Percentiles rank a stretch among this genome's conserved stretches.
phyloP scores from a whole-genome alignment of 2,113 vertebrate species.

The Noturus placidus region DNA sequence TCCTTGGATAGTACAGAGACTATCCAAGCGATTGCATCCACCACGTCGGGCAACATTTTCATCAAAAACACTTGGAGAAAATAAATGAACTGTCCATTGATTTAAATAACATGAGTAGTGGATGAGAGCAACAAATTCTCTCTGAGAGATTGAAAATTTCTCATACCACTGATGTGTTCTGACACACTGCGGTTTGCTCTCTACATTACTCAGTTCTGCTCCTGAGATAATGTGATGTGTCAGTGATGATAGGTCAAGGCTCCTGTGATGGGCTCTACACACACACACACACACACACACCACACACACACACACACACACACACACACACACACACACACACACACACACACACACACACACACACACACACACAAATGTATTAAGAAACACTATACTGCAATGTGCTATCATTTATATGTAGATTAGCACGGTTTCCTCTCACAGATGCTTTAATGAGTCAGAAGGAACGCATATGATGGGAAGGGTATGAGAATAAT shows the following conservation, averaged over 20 bases:
- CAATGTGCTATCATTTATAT: slow-evolving; percentile 34
- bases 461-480: slow-evolving; percentile 40
- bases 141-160: not conserved
- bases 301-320: no score
- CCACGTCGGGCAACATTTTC: not conserved
- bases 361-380: slow-evolving; percentile 33
- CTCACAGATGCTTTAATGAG: slow-evolving; percentile 56
- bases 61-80: not conserved
- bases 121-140: not conserved
- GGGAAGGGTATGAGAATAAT: slow-evolving; percentile 41
- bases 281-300: not conserved
- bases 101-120: not conserved
- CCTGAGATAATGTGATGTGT: not conserved
- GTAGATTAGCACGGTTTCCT: slow-evolving; percentile 62
- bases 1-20: not conserved
- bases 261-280: not conserved
- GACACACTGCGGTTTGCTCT: not conserved
- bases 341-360: not conserved
- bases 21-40: not conserved
- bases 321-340: no score
- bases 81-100: not conserved
- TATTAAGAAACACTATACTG: not conserved
- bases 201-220: no score
- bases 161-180: no score
- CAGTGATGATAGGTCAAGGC: slow-evolving; percentile 5